Percentiles rank a stretch among this genome's conserved stretches.
Evolutionary conservation across 2,797 vertebrate species (phyloP).

Genomic region (Gymnoscopelus braueri): DNA sequence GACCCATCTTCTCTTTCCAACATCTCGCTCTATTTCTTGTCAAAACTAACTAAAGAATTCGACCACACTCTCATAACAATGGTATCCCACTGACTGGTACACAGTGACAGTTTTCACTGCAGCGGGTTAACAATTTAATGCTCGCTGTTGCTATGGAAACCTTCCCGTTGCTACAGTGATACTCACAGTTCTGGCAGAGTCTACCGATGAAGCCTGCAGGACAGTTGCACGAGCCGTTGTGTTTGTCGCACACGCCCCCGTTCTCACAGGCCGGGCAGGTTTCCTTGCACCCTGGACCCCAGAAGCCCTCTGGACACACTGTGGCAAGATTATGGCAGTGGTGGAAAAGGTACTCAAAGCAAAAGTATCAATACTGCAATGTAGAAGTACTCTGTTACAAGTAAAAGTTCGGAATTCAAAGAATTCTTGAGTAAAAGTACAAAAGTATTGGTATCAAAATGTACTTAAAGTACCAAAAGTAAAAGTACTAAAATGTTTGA

Average conservation of each 20-base stretch:
- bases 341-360: too few relatives aligned
- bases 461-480: too few relatives aligned
- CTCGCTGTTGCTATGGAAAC: slow-evolving; percentile 35
- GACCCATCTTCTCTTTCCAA: slow-evolving; percentile 27
- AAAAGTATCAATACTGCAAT: too few relatives aligned
- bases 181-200: slow-evolving; percentile 89
- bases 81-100: slow-evolving; percentile 14
- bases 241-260: slow-evolving; percentile 81
- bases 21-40: slow-evolving; percentile 35
- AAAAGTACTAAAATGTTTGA: too few relatives aligned
- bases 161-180: slow-evolving; percentile 9
- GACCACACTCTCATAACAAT: background rate
- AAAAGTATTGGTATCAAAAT: too few relatives aligned
- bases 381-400: too few relatives aligned
- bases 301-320: slow-evolving; percentile 88
- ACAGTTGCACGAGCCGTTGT: slow-evolving; percentile 87
- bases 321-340: slow-evolving; percentile 8
- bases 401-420: too few relatives aligned
- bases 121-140: slow-evolving; percentile 28
- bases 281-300: slow-evolving; percentile 88
- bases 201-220: slow-evolving; percentile 82
- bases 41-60: slow-evolving; percentile 26
- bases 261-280: slow-evolving; percentile 86
- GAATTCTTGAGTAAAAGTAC: too few relatives aligned
- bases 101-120: slow-evolving; percentile 11